Conservation (phyloP, 2,113 vertebrate genomes). For the Rhynchopsitta pachyrhyncha region DNA sequence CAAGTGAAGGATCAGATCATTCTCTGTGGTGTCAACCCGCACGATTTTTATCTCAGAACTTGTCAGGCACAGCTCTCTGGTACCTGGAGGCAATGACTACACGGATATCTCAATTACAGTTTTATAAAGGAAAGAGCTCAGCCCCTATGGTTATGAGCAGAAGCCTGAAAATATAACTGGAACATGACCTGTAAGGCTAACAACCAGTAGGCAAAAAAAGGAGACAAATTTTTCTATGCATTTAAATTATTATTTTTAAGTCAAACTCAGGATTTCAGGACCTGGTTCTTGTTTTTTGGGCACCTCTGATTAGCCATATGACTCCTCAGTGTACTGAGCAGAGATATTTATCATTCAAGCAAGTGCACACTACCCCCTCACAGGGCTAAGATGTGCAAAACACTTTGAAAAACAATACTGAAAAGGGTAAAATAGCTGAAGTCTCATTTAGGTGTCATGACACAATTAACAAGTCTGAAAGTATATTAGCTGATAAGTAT, state of each 20-base stretch:
- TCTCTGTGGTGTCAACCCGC: neutral
- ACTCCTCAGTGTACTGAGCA: neutral
- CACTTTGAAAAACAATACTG: neutral
- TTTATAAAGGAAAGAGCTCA: constrained; percentile 8
- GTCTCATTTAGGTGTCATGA: neutral
- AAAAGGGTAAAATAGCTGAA: neutral
- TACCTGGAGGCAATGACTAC: constrained; percentile 27
- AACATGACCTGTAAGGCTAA: neutral
- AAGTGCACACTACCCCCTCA: neutral
- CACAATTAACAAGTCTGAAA: neutral
- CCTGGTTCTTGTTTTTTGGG: neutral
- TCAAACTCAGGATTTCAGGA: neutral
- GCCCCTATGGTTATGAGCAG: neutral
- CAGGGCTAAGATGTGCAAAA: neutral
- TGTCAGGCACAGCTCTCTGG: neutral
- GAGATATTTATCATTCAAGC: neutral
- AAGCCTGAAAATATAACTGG: neutral
- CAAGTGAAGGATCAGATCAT: neutral
- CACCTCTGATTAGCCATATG: neutral
- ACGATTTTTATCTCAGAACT: constrained; percentile 28
- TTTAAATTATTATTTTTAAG: neutral
- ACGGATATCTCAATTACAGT: neutral
- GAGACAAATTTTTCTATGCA: neutral
- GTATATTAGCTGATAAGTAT: neutral
- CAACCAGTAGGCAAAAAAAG: neutral